Evolutionary conservation across 2,113 vertebrate genomes (phyloP).

Genomic region (Gambusia affinis): DNA sequence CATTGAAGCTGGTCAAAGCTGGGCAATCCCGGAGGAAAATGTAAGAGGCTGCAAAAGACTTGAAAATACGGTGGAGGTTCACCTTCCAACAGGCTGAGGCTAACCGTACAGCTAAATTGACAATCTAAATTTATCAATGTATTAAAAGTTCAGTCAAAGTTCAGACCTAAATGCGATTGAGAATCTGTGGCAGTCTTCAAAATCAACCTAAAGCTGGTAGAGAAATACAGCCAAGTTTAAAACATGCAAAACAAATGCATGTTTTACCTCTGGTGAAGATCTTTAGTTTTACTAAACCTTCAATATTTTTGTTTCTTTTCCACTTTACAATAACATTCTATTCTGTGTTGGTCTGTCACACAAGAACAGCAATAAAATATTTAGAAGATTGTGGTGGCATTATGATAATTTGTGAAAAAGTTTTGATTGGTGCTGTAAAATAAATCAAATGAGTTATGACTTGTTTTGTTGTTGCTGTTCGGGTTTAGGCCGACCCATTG

Average conservation of each 20-base stretch:
- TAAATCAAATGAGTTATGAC: conserved; percentile 29
- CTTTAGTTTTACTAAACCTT: neutral
- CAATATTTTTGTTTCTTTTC: neutral
- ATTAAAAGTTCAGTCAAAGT: neutral
- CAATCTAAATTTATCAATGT: neutral
- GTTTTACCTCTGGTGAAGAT: too few species aligned
- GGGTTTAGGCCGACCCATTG: neutral
- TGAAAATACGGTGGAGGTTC: too few species aligned
- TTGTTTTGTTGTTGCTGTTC: neutral
- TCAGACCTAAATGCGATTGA: neutral
- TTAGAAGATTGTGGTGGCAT: neutral
- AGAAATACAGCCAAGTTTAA: neutral
- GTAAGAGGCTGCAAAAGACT: too few species aligned
- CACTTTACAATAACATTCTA: neutral
- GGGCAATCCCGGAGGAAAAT: too few species aligned
- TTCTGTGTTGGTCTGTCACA: neutral
- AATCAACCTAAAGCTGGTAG: neutral
- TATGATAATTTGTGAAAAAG: neutral
- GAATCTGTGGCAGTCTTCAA: neutral
- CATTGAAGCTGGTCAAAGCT: too few species aligned
- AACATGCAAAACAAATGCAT: too few species aligned
- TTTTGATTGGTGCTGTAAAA: conserved; percentile 1
- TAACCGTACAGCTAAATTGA: too few species aligned
- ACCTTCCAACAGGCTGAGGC: too few species aligned
- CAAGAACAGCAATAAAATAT: neutral